Evolutionary conservation across 2,113 vertebrate species (phyloP).

Genomic region (Entosphenus tridentatus): DNA sequence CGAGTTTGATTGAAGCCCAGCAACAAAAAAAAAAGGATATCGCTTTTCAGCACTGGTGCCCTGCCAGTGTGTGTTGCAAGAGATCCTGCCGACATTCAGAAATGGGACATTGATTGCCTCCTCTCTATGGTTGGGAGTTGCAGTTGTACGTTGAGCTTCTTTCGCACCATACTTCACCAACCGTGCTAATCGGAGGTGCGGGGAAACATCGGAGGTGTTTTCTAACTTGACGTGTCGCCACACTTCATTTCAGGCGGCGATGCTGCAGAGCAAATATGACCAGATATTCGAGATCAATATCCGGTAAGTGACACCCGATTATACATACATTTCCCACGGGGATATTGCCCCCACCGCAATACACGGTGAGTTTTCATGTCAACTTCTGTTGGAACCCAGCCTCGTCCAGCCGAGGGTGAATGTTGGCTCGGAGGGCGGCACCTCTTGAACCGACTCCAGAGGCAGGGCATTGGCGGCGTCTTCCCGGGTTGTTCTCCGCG

Average conservation of each 20-base stretch:
- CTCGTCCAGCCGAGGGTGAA: not conserved
- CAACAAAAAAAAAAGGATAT: not conserved
- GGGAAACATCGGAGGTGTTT: not conserved
- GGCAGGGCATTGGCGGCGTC: not conserved
- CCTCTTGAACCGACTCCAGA: not conserved
- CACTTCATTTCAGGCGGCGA: constrained; percentile 3
- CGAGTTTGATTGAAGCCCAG: not conserved
- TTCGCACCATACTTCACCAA: constrained; percentile 1
- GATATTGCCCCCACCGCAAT: not conserved
- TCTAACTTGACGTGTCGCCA: not conserved
- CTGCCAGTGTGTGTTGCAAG: not conserved
- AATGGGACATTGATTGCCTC: too few relatives aligned
- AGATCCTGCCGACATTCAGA: not conserved
- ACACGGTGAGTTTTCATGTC: not conserved
- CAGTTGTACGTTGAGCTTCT: constrained; percentile 4
- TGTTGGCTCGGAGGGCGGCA: not conserved
- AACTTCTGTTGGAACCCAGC: not conserved
- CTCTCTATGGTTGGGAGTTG: constrained; percentile 1
- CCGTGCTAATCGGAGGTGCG: not conserved
- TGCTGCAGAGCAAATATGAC: not conserved
- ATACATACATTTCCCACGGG: not conserved
- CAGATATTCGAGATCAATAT: constrained; percentile 7
- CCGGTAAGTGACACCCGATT: not conserved
- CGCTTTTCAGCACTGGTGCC: not conserved
- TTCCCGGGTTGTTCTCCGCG: not conserved